Evolutionary conservation across 2,113 vertebrate species (phyloP).

Genomic region (Cyprinodon brontotheroides): DNA sequence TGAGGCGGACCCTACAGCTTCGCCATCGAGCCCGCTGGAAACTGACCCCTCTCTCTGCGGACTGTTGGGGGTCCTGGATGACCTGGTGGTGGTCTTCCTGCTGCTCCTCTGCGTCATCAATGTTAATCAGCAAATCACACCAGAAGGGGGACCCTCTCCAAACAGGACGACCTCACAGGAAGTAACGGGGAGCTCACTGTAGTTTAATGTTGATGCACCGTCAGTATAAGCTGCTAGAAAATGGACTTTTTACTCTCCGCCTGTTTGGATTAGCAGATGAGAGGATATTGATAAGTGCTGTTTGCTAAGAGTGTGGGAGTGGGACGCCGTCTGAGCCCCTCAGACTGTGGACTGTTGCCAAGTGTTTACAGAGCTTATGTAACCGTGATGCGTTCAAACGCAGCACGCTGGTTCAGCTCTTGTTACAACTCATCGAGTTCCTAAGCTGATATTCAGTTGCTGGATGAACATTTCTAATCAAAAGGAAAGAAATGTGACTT

Average conservation of each 20-base stretch:
- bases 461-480: background rate
- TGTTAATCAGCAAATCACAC: constrained; percentile 81
- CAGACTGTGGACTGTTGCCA: constrained; percentile 21
- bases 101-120: constrained; percentile 83
- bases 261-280: constrained; percentile 27
- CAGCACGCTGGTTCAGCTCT: constrained; percentile 15
- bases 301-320: constrained; percentile 2
- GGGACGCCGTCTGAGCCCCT: background rate
- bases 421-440: constrained; percentile 2
- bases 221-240: constrained; percentile 14
- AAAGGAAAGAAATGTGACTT: background rate
- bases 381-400: background rate
- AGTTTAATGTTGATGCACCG: constrained; percentile 14
- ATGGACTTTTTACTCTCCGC: constrained; percentile 26
- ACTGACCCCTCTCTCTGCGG: constrained; percentile 74
- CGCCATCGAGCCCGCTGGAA: constrained; percentile 39
- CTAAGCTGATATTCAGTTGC: background rate
- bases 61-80: constrained; percentile 78
- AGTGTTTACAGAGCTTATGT: constrained; percentile 42
- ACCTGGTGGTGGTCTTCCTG: constrained; percentile 81
- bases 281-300: constrained; percentile 25
- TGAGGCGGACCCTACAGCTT: constrained; percentile 20
- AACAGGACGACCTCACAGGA: constrained; percentile 37
- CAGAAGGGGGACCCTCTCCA: constrained; percentile 56
- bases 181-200: constrained; percentile 55